Conservation (phyloP, 2,888 invertebrate species). For the Tinea semifulvella region DNA sequence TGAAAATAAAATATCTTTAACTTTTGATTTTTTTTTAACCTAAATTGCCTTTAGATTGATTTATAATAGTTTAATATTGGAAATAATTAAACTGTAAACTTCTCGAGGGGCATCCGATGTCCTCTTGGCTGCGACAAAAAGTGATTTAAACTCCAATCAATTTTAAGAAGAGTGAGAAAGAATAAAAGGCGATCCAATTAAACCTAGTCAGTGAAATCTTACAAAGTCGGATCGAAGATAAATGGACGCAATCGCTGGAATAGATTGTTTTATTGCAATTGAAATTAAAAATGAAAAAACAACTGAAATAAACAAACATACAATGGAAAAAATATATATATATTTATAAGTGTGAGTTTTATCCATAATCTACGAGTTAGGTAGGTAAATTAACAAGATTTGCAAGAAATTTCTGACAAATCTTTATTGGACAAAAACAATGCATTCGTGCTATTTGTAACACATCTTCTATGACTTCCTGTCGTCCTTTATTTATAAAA, state of each 20-base stretch:
- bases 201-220: constrained; percentile 26
- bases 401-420: too few species aligned
- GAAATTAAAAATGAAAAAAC: neutral
- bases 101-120: constrained; percentile 19
- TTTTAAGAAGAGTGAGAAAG: constrained; percentile 24
- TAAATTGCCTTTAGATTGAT: too few species aligned
- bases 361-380: too few species aligned
- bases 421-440: too few species aligned
- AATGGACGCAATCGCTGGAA: constrained; percentile 22
- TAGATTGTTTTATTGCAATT: neutral
- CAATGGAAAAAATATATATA: too few species aligned
- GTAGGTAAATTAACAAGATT: too few species aligned
- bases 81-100: constrained; percentile 23
- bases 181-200: constrained; percentile 33
- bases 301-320: neutral
- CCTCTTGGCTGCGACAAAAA: constrained; percentile 16
- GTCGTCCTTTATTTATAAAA: too few species aligned
- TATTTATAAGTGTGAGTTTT: too few species aligned
- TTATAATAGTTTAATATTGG: constrained; percentile 8
- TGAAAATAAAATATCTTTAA: too few species aligned
- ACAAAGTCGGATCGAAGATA: constrained; percentile 26
- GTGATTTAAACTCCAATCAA: constrained; percentile 28
- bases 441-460: too few species aligned
- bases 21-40: too few species aligned
- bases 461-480: too few species aligned